Evolutionary conservation across 2,797 vertebrate species (phyloP).

Genomic region (Urosaurus nigricauda): DNA sequence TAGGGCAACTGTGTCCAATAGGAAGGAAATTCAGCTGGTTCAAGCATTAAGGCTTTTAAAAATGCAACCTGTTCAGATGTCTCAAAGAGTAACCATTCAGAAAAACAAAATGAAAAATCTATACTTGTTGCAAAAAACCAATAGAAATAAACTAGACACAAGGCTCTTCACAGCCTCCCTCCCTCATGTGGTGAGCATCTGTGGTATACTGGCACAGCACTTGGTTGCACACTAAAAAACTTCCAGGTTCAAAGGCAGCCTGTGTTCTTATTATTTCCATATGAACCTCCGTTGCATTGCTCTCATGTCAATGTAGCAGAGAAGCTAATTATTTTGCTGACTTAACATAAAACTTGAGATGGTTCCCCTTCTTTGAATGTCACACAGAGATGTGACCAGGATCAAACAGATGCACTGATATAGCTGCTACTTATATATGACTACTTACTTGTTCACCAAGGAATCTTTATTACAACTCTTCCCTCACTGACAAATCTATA

Average conservation of each 20-base stretch:
- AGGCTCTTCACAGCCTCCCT: slow-evolving; percentile 51
- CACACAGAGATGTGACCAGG: slow-evolving; percentile 4
- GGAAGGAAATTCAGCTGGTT: not conserved
- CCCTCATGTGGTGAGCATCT: slow-evolving; percentile 77
- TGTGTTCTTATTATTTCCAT: slow-evolving; percentile 48
- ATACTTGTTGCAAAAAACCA: slow-evolving; percentile 56
- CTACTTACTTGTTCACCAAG: not conserved
- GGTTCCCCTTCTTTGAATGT: slow-evolving; percentile 29
- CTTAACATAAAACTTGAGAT: slow-evolving; percentile 35
- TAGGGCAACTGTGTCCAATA: slow-evolving; percentile 28
- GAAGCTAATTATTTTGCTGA: slow-evolving; percentile 33
- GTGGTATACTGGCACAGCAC: slow-evolving; percentile 40
- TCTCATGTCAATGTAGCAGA: slow-evolving; percentile 47
- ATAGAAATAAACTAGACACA: slow-evolving; percentile 59
- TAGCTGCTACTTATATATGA: not conserved
- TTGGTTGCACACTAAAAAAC: slow-evolving; percentile 24
- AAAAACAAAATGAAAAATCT: slow-evolving; percentile 44
- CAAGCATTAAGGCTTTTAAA: slow-evolving; percentile 37
- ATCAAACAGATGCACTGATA: slow-evolving; percentile 17
- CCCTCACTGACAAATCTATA: slow-evolving; percentile 21
- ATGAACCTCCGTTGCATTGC: slow-evolving; percentile 44
- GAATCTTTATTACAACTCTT: slow-evolving; percentile 29
- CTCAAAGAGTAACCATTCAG: slow-evolving; percentile 51
- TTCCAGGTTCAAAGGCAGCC: slow-evolving; percentile 63
- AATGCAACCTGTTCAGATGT: slow-evolving; percentile 52